These are phyloP conservation scores for Drosophila anomalata DNA, from an alignment of 2,888 invertebrate species.

Conservation along the genomic window DNA sequence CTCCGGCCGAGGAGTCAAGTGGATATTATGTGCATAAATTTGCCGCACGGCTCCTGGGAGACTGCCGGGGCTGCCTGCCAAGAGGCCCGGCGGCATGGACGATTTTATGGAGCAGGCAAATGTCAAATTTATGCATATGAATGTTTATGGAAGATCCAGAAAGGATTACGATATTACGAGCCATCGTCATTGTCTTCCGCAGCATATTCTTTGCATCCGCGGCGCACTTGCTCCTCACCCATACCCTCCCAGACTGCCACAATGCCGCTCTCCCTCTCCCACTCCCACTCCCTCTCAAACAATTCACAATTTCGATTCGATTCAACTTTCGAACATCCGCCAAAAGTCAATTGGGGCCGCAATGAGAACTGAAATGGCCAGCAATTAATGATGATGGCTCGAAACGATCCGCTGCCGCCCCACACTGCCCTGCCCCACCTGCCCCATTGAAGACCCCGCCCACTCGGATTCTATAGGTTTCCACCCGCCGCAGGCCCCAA, in stretches of 20 bases:
- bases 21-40: slow-evolving; percentile 44
- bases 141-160: slow-evolving; percentile 37
- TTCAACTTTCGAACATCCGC: slow-evolving; percentile 39
- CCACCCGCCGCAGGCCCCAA: slow-evolving; percentile 67
- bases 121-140: slow-evolving; percentile 50
- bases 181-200: neutral
- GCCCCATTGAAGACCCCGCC: slow-evolving; percentile 25
- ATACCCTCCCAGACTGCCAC: no score
- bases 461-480: slow-evolving; percentile 30
- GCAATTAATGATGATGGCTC: slow-evolving; percentile 73
- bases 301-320: neutral
- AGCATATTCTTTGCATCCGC: neutral
- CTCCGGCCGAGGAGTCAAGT: slow-evolving; percentile 20
- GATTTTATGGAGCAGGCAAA: slow-evolving; percentile 42
- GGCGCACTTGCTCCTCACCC: neutral
- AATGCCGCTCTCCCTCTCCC: no score
- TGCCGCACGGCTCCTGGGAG: slow-evolving; percentile 25
- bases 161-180: slow-evolving; percentile 28
- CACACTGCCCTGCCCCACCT: slow-evolving; percentile 5
- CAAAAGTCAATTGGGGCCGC: slow-evolving; percentile 72
- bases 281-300: neutral
- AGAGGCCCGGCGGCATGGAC: slow-evolving; percentile 34
- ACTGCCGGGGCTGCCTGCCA: slow-evolving; percentile 31
- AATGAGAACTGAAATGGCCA: slow-evolving; percentile 74
- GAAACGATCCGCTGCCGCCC: slow-evolving; percentile 11